Base-by-base conservation (phyloP, 2,113 vertebrate genomes). In the Ophthalmolycus amberensis region DNA sequence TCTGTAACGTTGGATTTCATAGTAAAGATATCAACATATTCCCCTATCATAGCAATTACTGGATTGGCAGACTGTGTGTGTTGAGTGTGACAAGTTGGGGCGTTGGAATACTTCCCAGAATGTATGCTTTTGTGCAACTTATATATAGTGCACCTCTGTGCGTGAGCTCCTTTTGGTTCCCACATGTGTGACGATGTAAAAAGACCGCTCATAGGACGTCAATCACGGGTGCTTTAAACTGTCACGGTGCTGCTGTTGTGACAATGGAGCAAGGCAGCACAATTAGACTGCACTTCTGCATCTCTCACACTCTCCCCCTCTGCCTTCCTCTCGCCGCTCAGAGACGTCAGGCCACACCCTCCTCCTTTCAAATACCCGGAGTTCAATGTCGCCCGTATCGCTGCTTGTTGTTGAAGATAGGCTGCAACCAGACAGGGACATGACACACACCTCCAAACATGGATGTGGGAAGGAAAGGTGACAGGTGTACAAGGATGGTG, bases 171-270 rank as follows among this genome's bases (percentile, higher is more conserved):
- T 40, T 38, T 68, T 71, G 29, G 65, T 80, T 66, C 32, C 5
- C 2, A 27, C 60, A 79, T 79, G 76, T 60, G 42, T n/a, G 62
- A 34, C 48, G 40, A 52, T 50, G 77, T 72, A 64, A 85, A 84
- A 75, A 78, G 85, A 78, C 80, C 65, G 82, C 82, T 75, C 83
- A 90, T 82, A 69, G 84, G 79, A 68, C 69, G 91, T 83, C 90
- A 93, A 88, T 90, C 85, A 72, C 76, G 56, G 67, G 71, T 81
- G 80, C 38, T 71, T 75, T 75, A 32, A 32, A 70, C 84, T 82
- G 88, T 83, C 87, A 65, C 5, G 20, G n/a, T 16, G 8, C n/a
- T 37, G 59, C 77, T 25, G 71, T 78, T 4, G 59, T 67, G 82
- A 88, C 89, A 79, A 75, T 63, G 44, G 48, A 86, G 86, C 75